These are phyloP conservation scores for Diabrotica undecimpunctata DNA, from an alignment of 1,140 invertebrate genomes.

Conservation along the genomic window DNA sequence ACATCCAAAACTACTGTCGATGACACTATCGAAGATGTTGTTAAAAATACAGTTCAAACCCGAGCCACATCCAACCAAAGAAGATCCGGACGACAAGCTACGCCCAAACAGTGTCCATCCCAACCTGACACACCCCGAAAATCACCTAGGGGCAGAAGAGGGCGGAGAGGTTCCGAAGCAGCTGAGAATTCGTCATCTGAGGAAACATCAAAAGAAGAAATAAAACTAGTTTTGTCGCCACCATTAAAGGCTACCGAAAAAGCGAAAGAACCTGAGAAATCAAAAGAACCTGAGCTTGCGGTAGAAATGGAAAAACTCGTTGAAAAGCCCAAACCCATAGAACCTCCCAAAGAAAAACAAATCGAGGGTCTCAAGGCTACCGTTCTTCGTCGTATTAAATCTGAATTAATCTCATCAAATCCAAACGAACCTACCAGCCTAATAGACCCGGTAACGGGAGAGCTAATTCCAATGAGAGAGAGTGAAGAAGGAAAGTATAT, in stretches of 20 bases:
- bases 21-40: slow-evolving; percentile 82
- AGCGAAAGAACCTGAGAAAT: slow-evolving; percentile 41
- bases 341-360: slow-evolving; percentile 41
- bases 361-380: slow-evolving; percentile 40
- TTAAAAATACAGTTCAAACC: slow-evolving; percentile 57
- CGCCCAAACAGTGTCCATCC: slow-evolving; percentile 40
- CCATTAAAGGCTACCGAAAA: too few species aligned
- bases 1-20: slow-evolving; percentile 68
- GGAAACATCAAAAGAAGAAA: slow-evolving; percentile 50
- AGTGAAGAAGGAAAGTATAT: slow-evolving; percentile 71
- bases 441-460: slow-evolving; percentile 74
- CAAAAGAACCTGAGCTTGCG: slow-evolving; percentile 33
- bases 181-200: slow-evolving; percentile 55
- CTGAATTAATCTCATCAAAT: slow-evolving; percentile 32
- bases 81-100: slow-evolving; percentile 33
- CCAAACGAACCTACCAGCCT: slow-evolving; percentile 57
- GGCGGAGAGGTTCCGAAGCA: slow-evolving; percentile 60
- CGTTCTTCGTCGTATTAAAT: slow-evolving; percentile 43
- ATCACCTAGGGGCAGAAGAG: slow-evolving; percentile 56
- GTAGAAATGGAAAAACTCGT: not conserved
- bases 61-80: slow-evolving; percentile 42
- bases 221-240: not conserved
- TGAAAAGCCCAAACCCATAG: slow-evolving; percentile 31
- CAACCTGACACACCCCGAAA: slow-evolving; percentile 49
- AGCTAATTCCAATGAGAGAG: slow-evolving; percentile 67